These are phyloP conservation scores for Sebastes nivosus DNA, from an alignment of 2,797 vertebrate genomes.

Conservation along the genomic window DNA sequence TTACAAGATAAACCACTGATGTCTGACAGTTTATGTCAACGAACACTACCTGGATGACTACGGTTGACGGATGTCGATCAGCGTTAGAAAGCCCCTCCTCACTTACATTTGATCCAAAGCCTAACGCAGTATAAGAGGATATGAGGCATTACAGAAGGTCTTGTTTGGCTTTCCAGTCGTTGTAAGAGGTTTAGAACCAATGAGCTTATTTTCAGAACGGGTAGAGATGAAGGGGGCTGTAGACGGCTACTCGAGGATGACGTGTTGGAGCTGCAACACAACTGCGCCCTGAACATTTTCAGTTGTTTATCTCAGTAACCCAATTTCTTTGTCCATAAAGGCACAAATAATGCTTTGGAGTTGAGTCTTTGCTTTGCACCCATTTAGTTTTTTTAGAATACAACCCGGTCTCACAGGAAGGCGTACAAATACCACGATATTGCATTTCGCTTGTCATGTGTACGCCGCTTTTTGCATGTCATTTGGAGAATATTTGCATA, in stretches of 20 bases:
- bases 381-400: not conserved
- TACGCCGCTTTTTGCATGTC: too few species aligned
- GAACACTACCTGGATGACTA: slow-evolving; percentile 6
- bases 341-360: not conserved
- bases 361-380: not conserved
- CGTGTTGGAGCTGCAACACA: not conserved
- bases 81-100: not conserved
- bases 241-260: not conserved
- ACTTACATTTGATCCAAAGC: slow-evolving; percentile 32
- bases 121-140: slow-evolving; percentile 50
- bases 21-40: slow-evolving; percentile 55
- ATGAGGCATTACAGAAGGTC: slow-evolving; percentile 31
- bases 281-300: not conserved
- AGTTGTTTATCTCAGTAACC: not conserved
- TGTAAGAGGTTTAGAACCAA: slow-evolving; percentile 67
- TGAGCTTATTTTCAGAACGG: slow-evolving; percentile 53
- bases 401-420: too few species aligned
- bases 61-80: not conserved
- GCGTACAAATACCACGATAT: too few species aligned
- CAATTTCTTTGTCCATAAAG: not conserved
- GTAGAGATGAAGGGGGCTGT: not conserved
- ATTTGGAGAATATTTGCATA: slow-evolving; percentile 49
- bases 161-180: slow-evolving; percentile 37
- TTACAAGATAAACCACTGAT: slow-evolving; percentile 47
- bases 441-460: too few species aligned